Evolutionary conservation across 2,888 invertebrate species (phyloP), one percentile per base, ranked within the genome.

Genomic region (Xanthia togata): DNA sequence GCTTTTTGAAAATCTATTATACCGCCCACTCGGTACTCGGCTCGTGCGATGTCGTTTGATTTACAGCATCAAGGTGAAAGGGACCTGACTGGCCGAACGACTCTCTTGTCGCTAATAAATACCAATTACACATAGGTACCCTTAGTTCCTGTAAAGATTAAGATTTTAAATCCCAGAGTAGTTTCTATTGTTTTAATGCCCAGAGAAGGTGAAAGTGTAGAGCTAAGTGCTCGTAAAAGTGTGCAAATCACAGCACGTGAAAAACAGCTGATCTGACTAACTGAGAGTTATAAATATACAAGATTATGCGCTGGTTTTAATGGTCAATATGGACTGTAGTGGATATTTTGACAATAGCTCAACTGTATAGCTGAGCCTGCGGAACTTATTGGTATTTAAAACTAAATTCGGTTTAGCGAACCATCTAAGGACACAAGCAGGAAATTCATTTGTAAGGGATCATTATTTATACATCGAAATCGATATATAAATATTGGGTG

Each of bases 21-120:
- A 53, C 78, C 69, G 73, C 81, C 85, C 74, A 85, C 75, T 78
- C n/a, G 31, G 69, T 60, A 62, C 78, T 67, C 50, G 64, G 31
- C 55, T 53, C 41, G 67, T 79, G 70, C 67, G 70, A 69, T 86
- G 85, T 75, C 78, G 80, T 76, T 85, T 85, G 90, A 92, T 91
- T 91, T 90, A 90, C 89, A 84, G 87, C 87, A 84, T 84, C 90
- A 85, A 86, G 90, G 94, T 92, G 94, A 94, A 94, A 94, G 94
- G 93, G 87, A 89, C 88, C 79, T 60, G 89, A 83, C 92, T 85
- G 67, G 91, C 88, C 81, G 63, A 79, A 89, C 92, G 80, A 89
- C 91, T 90, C 90, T 91, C 89, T 88, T 89, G 74, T 62, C 12
- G 71, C 74, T 81, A 90, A 89, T 89, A 89, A 89, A 88, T 90